Evolutionary conservation across 2,888 invertebrate genomes (phyloP), one percentile per base, ranked within the genome.

Genomic region (Parnassius orleans): DNA sequence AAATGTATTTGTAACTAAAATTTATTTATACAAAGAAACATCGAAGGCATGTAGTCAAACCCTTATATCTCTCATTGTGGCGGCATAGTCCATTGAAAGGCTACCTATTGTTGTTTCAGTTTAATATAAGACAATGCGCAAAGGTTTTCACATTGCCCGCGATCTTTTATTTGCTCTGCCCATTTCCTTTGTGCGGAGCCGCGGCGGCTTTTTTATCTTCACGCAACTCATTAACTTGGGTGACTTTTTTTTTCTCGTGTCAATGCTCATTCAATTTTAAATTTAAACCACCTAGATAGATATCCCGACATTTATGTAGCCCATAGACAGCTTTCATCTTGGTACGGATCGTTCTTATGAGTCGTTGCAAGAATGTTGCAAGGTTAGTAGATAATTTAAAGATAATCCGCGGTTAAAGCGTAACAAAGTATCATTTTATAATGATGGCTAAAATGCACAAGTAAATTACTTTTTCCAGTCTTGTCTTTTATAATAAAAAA

Each of bases 81-180:
- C 89, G 90, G 90, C 90, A 78, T 79, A 77, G 77, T 69, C 88
- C 90, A 90, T 89, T 91, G 90, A 91, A 90, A 81, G 75, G 84
- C 90, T 90, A 90, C 90, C 90, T 90, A 91, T 91, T 91, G 90
- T 91, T 90, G 73, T 90, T 87, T 89, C 90, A 87, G 78, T 86
- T 90, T 86, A 85, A 86, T 90, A 89, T 90, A 91, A 90, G 88
- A 90, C 90, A 91, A 91, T 91, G 87, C 86, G 81, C 85, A 79
- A 81, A 81, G 81, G 80, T 84, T 83, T 86, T 80, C 84, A 86
- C 85, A 81, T 83, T 77, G 80, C 73, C 72, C 69, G 72, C 69
- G 69, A 74, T 81, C 84, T 87, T 90, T 90, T 87, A 87, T 89
- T 87, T 87, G 81, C 77, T 74, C 71, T 77, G 73, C 67, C 65